phyloP scores from a whole-genome alignment of 2,888 invertebrate species.

The Zelleria hepariella region DNA sequence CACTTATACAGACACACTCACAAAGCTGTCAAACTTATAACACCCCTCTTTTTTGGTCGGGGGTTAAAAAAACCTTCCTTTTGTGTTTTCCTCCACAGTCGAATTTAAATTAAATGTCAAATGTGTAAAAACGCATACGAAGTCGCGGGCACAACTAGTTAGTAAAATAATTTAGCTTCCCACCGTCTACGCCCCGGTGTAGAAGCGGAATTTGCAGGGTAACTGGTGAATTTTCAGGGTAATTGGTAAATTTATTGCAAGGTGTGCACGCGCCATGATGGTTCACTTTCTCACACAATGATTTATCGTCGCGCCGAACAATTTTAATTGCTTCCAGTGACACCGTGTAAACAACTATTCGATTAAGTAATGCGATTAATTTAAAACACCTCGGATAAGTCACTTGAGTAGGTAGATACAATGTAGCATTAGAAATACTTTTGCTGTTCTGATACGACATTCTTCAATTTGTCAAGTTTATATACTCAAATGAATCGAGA shows the following conservation, averaged over 20 bases:
- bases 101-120: no score
- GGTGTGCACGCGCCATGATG: constrained; percentile 65
- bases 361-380: constrained; percentile 70
- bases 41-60: no score
- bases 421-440: background rate
- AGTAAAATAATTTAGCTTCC: constrained; percentile 52
- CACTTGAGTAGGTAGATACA: background rate
- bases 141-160: no score
- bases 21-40: no score
- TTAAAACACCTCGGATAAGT: constrained; percentile 29
- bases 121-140: no score
- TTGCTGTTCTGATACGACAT: background rate
- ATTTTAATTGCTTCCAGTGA: constrained; percentile 70
- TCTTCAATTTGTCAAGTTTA: no score
- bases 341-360: constrained; percentile 72
- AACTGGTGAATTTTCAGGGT: constrained; percentile 25
- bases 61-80: no score
- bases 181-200: constrained; percentile 33
- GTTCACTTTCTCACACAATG: constrained; percentile 67
- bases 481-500: no score
- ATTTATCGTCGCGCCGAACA: constrained; percentile 67
- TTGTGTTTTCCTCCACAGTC: no score
- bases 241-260: constrained; percentile 71
- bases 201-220: constrained; percentile 19
- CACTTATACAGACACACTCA: no score